Conservation (phyloP, 2,113 vertebrate genomes). For the Toxostoma redivivum region DNA sequence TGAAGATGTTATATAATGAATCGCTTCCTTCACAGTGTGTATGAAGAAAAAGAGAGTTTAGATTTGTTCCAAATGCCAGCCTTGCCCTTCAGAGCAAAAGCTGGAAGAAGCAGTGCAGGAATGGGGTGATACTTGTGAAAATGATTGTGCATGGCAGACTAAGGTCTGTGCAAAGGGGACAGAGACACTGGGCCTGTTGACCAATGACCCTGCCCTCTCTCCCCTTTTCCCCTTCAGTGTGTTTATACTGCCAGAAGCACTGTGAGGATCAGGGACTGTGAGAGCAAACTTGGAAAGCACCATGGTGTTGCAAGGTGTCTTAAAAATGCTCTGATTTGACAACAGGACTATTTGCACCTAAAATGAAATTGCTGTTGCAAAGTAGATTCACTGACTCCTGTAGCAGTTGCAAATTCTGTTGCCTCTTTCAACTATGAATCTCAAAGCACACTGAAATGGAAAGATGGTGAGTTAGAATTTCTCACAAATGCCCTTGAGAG, state of each 20-base stretch:
- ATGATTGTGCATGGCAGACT: not conserved
- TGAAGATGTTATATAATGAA: not conserved
- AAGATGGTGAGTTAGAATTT: not conserved
- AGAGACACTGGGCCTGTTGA: fast-evolving
- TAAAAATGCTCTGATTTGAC: not conserved
- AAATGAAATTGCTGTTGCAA: not conserved
- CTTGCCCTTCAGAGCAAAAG: not conserved
- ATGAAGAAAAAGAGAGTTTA: not conserved
- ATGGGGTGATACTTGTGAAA: not conserved
- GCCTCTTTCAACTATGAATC: not conserved
- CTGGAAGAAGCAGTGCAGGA: not conserved
- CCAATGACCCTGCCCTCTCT: not conserved
- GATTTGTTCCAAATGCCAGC: not conserved
- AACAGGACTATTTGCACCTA: not conserved
- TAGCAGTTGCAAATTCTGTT: not conserved
- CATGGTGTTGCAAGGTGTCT: not conserved
- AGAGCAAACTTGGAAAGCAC: not conserved
- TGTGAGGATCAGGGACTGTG: not conserved
- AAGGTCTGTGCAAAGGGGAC: not conserved
- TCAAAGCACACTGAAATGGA: not conserved
- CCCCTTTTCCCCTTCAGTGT: not conserved
- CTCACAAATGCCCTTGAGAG: not conserved
- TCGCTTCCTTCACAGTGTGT: not conserved
- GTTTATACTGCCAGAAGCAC: not conserved
- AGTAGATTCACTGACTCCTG: not conserved